Percentiles rank a stretch among this genome's conserved stretches.
Evolutionary conservation across 1,140 invertebrate genomes (phyloP).

Genomic region (Monomorium pharaonis): DNA sequence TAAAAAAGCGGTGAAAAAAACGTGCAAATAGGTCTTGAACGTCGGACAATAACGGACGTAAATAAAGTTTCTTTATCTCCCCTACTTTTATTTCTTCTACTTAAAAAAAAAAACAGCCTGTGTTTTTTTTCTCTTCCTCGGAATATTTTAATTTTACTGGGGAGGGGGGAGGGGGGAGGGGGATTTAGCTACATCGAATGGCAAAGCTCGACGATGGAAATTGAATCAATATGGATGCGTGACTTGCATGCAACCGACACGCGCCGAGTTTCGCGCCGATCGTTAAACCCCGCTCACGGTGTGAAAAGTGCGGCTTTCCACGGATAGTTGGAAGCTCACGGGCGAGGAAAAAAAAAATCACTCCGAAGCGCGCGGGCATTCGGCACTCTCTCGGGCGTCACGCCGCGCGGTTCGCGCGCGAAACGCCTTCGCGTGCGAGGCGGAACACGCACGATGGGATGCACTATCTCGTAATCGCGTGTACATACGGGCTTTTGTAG

Average conservation of each 20-base stretch:
- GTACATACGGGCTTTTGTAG: conserved; percentile 79
- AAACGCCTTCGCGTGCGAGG: conserved; percentile 76
- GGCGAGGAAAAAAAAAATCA: conserved; percentile 33
- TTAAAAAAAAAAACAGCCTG: not conserved
- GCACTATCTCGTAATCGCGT: conserved; percentile 82
- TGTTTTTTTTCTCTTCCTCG: not conserved
- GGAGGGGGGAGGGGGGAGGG: too few relatives aligned
- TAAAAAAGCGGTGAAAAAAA: not conserved
- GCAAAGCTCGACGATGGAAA: conserved; percentile 35
- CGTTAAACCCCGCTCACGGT: conserved; percentile 37
- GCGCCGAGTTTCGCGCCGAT: conserved; percentile 43
- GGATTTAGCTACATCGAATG: conserved; percentile 18
- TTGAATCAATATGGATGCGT: conserved; percentile 49
- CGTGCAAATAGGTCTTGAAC: not conserved
- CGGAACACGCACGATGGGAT: conserved; percentile 74
- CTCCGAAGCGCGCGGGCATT: conserved; percentile 29
- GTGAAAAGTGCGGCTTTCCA: conserved; percentile 47
- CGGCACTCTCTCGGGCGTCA: conserved; percentile 35
- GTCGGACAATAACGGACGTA: not conserved
- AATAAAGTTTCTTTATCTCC: not conserved
- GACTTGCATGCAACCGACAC: conserved; percentile 40
- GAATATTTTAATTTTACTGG: not conserved
- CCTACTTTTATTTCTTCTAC: conserved; percentile 8
- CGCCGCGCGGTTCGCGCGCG: not conserved
- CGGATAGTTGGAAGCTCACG: conserved; percentile 38